Conservation (phyloP, 92 coral and sea anemone species). For the Pocillopora grandis region DNA sequence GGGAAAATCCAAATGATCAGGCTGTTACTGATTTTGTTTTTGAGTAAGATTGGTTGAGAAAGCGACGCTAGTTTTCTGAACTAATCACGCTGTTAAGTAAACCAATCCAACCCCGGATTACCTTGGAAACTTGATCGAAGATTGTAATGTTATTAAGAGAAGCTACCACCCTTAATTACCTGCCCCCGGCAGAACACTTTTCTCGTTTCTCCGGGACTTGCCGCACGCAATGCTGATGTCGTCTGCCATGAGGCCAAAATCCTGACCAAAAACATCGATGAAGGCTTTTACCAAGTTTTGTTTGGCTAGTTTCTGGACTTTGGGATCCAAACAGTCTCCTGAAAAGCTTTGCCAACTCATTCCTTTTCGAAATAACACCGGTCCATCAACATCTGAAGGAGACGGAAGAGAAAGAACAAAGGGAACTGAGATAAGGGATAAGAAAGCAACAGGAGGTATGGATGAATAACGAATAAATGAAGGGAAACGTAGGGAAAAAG, state of each 20-base stretch:
- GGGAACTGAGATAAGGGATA: not conserved
- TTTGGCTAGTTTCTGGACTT: conserved; percentile 71
- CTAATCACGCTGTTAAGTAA: no score
- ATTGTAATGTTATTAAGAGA: no score
- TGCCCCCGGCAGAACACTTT: not conserved
- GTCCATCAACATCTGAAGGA: conserved; percentile 40
- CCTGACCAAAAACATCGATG: conserved; percentile 39
- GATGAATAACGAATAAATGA: no score
- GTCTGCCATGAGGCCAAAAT: not conserved
- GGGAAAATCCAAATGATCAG: no score
- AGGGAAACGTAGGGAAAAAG: no score
- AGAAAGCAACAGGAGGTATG: not conserved
- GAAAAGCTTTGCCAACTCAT: conserved; percentile 75
- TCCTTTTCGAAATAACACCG: conserved; percentile 70
- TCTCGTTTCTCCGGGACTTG: not conserved
- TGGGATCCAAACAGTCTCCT: conserved; percentile 76
- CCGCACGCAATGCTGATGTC: not conserved
- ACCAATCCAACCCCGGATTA: not conserved
- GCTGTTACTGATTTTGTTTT: no score
- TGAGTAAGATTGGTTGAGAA: no score
- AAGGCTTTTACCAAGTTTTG: conserved; percentile 62
- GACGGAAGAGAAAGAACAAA: not conserved
- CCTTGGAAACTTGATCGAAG: no score
- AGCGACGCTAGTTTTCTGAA: no score
- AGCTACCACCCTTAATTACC: not conserved